Base-by-base conservation (phyloP, 2,888 invertebrate species). In the Caenorhabditis virilis region DNA sequence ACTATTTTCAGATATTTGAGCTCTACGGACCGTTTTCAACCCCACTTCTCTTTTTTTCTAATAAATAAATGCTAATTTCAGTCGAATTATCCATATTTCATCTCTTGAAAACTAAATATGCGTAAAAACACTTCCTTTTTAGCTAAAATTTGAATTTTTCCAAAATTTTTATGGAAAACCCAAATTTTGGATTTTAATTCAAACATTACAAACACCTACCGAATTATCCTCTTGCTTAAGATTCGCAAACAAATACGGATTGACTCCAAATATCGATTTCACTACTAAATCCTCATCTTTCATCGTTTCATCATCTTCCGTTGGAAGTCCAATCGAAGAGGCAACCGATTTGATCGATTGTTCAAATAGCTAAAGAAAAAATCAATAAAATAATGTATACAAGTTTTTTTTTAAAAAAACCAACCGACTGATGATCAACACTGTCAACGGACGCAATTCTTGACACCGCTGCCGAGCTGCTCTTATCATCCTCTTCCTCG, bases 391-490 rank as follows among this genome's bases (percentile, higher is more conserved):
- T 9, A 20, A n/a, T 18, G 20, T 18, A 3, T 5, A 20, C 6
- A 42, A 42, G 20, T 23, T 5, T 23, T 23, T 5, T 22, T 23
- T 42, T n/a, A n/a, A n/a, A n/a, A n/a, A n/a, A n/a, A n/a, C n/a
- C n/a, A 22, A 23, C 42, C 22, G 0, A 54, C 39, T 9, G 47
- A 47, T 20, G 47, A 23, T 56, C 56, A 23, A 49, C 43, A 15
- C 33, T 33, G n/a, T 56, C 56, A 15, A 49, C 48, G n/a, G 56
- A 56, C 4, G 33, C 49, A 15, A 63, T 45, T 20, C 63, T 43
- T 15, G 63, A 58, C 2, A 43, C 63, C 7, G 56, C 45, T 23
- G 57, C 49, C 15, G 61, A 56, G 42, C 55, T 52, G 39, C 42
- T 47, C 38, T 51, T 52, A 15, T 52, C 56, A n/a, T 58, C 53